These are phyloP conservation scores for Chiroxiphia lanceolata DNA, from an alignment of 2,797 vertebrate species.

Conservation along the genomic window DNA sequence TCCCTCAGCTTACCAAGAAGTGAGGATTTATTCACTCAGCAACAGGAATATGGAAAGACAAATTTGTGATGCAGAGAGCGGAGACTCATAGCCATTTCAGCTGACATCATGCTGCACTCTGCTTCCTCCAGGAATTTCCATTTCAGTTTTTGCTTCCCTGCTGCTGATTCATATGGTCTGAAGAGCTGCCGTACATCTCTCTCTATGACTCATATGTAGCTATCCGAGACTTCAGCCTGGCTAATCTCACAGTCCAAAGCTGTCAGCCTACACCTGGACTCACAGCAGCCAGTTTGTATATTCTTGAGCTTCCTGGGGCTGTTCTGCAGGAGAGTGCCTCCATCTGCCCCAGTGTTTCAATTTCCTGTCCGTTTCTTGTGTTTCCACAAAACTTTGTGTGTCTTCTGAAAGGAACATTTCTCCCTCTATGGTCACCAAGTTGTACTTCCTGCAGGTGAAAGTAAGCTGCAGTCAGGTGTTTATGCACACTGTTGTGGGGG, in stretches of 20 bases:
- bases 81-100: background rate
- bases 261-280: background rate
- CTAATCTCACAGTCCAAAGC: background rate
- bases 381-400: background rate
- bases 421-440: background rate
- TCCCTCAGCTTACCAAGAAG: background rate
- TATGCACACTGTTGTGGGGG: rapidly evolving
- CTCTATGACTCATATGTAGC: background rate
- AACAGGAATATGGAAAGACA: background rate
- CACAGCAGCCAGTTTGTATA: background rate
- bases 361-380: background rate
- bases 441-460: background rate
- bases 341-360: background rate
- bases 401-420: background rate
- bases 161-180: background rate
- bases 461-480: background rate
- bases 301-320: background rate
- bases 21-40: background rate
- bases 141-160: background rate
- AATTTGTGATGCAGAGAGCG: background rate
- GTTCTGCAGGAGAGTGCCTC: background rate
- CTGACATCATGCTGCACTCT: background rate
- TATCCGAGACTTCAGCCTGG: background rate
- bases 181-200: background rate
- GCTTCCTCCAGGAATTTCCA: background rate